Percentiles rank a stretch among this genome's conserved stretches.
Evolutionary conservation across 2,797 vertebrate genomes (phyloP).

Genomic region (Synanceia verrucosa): DNA sequence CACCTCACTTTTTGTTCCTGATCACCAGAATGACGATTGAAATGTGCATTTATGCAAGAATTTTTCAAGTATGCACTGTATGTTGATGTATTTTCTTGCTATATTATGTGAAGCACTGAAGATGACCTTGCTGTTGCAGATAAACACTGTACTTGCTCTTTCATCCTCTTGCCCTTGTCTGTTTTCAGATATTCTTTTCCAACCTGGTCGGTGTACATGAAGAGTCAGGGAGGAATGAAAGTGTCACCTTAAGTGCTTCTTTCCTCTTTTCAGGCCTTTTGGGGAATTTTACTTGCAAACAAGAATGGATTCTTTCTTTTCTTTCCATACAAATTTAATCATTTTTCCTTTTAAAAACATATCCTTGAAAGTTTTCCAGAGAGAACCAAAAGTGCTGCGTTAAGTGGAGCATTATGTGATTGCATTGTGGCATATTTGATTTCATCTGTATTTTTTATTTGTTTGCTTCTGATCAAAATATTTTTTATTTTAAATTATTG

Average conservation of each 20-base stretch:
- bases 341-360: constrained; percentile 9
- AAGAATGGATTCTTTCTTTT: constrained; percentile 9
- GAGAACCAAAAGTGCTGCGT: background rate
- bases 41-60: background rate
- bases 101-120: background rate
- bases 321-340: constrained; percentile 6
- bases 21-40: background rate
- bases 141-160: background rate
- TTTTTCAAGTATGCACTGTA: background rate
- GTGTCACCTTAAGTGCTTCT: constrained; percentile 3
- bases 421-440: background rate
- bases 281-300: constrained; percentile 5
- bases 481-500: background rate
- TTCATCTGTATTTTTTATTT: background rate
- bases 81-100: background rate
- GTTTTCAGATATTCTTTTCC: background rate
- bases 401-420: background rate
- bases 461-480: background rate
- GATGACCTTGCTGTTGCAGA: background rate
- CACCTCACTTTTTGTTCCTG: background rate
- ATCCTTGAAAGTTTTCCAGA: background rate
- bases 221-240: background rate
- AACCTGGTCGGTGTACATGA: background rate
- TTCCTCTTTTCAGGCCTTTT: constrained; percentile 1
- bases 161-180: background rate